Evolutionary conservation across 2,888 invertebrate species (phyloP), one percentile per base, ranked within the genome.

Genomic region (Hirtodrosophila histrioides): DNA sequence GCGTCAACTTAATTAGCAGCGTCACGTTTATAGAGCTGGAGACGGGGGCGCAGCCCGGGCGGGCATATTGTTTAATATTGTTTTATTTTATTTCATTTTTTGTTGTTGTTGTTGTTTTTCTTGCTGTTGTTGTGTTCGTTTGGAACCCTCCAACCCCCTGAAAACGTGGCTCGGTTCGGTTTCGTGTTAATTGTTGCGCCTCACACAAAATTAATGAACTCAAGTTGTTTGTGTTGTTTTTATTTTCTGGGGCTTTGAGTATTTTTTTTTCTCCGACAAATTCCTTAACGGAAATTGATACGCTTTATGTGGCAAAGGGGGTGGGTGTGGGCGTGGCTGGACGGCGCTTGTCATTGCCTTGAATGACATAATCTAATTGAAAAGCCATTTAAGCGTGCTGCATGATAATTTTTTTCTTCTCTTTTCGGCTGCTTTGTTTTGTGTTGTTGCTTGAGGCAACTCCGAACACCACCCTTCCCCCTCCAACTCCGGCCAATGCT

Each of bases 321-420:
- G 12, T 0, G 11, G 8, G 0, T 51, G 49, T 55, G 36, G 58
- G 61, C 41, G 64, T 56, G 65, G 55, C 54, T 36, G 58, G 48
- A 46, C 58, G 50, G 9, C 44, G 62, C 67, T 64, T 75, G 78
- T 77, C 74, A 73, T 73, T 73, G 75, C 71, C 75, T 73, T 70
- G 68, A 86, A 88, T 88, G 88, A 86, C 85, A 86, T 85, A 85
- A 85, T 85, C 88, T 88, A 85, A 85, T 85, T 85, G 85, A 85
- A 85, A 85, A 85, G 84, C 85, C 84, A 85, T 86, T 85, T 85
- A 85, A 80, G 85, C 88, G 88, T 80, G 84, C 75, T 75, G 88
- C 76, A 85, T 86, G 83, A 86, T 83, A 85, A 85, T 88, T 88
- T 83, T 77, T 71, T 72, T 65, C 48, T 46, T 48, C n/a, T 50